A percentile compares a stretch with the other conserved stretches of the same genome.
Conservation (phyloP, 2,113 vertebrate genomes). For the Bolborhynchus lineola region DNA sequence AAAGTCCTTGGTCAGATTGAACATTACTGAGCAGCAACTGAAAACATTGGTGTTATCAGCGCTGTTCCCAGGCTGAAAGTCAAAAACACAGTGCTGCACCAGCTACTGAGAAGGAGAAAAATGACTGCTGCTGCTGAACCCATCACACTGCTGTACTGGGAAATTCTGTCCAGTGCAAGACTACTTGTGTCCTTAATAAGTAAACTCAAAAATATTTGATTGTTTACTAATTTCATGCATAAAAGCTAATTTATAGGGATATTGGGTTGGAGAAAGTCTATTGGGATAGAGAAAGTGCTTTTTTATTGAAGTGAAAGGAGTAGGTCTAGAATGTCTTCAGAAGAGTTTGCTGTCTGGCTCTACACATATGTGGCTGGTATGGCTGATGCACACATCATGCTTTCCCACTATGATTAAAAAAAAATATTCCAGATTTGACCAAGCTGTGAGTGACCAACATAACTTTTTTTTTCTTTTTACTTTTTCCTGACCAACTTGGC, state of each 20-base stretch:
- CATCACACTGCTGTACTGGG: too few species aligned
- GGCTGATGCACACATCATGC: neutral
- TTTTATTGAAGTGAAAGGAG: neutral
- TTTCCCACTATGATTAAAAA: neutral
- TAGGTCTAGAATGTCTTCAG: neutral
- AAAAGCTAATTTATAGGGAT: neutral
- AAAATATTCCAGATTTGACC: neutral
- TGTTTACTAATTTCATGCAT: neutral
- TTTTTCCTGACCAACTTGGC: neutral
- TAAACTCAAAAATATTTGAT: neutral
- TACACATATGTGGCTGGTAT: fast-evolving
- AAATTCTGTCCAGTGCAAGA: neutral
- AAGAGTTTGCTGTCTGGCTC: neutral
- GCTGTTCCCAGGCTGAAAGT: too few species aligned
- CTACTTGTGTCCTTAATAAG: neutral
- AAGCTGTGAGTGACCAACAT: neutral
- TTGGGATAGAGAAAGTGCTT: neutral
- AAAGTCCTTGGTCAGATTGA: too few species aligned
- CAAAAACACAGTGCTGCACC: too few species aligned
- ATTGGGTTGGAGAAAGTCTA: neutral
- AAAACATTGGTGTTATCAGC: too few species aligned
- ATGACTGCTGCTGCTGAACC: too few species aligned
- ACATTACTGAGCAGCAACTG: too few species aligned
- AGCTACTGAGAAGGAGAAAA: too few species aligned
- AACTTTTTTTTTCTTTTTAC: too few species aligned